A percentile compares a stretch with the other conserved stretches of the same genome.
Conservation (phyloP, 2,113 vertebrate genomes). For the Megaleporinus macrocephalus region DNA sequence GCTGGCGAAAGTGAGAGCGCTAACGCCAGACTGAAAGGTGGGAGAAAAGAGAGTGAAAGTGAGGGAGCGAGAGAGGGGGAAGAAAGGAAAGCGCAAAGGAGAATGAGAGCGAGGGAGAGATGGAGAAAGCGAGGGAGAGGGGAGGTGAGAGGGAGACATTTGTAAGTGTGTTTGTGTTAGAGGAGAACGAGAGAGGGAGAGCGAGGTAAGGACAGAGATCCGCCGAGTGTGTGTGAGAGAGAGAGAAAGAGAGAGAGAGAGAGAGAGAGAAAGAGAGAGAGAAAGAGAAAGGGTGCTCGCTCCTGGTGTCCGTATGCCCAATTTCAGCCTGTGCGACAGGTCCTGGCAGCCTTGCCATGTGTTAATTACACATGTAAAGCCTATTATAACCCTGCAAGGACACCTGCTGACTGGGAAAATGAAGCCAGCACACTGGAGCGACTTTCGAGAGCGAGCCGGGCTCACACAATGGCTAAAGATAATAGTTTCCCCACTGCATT, state of each 20-base stretch:
- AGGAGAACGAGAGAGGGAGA: not conserved
- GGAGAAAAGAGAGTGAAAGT: constrained; percentile 26
- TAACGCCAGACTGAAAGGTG: constrained; percentile 35
- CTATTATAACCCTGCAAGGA: constrained; percentile 90
- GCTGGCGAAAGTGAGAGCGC: constrained; percentile 30
- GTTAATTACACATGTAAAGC: constrained; percentile 95
- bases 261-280: not conserved
- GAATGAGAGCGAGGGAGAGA: constrained; percentile 26
- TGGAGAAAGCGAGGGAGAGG: constrained; percentile 9
- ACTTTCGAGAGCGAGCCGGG: constrained; percentile 74
- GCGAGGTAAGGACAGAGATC: not conserved
- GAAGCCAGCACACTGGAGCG: constrained; percentile 82
- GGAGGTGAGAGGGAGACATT: constrained; percentile 14
- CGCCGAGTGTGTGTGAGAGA: not conserved
- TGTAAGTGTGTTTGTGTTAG: constrained; percentile 36
- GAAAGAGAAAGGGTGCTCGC: constrained; percentile 9
- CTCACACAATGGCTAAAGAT: constrained; percentile 80
- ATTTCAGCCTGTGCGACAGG: constrained; percentile 40
- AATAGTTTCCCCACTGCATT: constrained; percentile 84
- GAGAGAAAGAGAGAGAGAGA: not conserved
- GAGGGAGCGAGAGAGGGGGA: constrained; percentile 47
- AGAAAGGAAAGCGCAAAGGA: not conserved
- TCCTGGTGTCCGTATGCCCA: constrained; percentile 28
- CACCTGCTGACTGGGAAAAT: constrained; percentile 95
- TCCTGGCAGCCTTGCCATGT: constrained; percentile 80